Conservation (phyloP, 2,888 invertebrate species). For the Mesorhabditis belari region DNA sequence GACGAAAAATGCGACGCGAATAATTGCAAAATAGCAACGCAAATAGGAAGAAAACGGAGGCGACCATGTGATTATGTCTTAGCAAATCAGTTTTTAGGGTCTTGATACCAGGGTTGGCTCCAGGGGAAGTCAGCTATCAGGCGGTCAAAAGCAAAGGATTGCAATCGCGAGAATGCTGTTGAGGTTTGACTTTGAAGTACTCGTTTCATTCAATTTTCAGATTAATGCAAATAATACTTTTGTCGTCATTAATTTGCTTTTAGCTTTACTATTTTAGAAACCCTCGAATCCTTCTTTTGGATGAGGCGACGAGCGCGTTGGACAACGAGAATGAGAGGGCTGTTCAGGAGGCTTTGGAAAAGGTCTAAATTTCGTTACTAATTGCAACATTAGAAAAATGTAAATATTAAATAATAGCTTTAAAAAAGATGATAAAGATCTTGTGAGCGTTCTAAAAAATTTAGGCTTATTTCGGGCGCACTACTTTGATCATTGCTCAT, state of each 20-base stretch:
- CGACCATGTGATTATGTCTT: too few relatives aligned
- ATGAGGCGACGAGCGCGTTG: background rate
- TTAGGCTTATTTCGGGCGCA: background rate
- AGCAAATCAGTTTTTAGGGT: too few relatives aligned
- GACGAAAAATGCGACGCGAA: too few relatives aligned
- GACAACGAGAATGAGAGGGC: conserved; percentile 13
- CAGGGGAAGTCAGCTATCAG: background rate
- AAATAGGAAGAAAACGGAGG: too few relatives aligned
- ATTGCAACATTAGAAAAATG: too few relatives aligned
- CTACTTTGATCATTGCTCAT: background rate
- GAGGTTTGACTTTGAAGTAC: background rate
- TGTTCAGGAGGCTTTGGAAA: background rate
- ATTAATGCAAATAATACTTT: too few relatives aligned
- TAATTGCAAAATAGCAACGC: too few relatives aligned
- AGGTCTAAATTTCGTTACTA: too few relatives aligned
- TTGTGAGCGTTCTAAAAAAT: too few relatives aligned
- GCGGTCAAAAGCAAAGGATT: background rate
- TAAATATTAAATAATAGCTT: too few relatives aligned
- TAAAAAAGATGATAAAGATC: too few relatives aligned
- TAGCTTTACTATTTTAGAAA: background rate
- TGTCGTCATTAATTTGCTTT: too few relatives aligned
- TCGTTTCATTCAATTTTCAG: background rate
- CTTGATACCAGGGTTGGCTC: background rate
- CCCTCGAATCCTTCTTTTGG: background rate
- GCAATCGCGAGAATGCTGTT: background rate